phyloP scores from a whole-genome alignment of 2,888 invertebrate species.

The Orthosia gothica region DNA sequence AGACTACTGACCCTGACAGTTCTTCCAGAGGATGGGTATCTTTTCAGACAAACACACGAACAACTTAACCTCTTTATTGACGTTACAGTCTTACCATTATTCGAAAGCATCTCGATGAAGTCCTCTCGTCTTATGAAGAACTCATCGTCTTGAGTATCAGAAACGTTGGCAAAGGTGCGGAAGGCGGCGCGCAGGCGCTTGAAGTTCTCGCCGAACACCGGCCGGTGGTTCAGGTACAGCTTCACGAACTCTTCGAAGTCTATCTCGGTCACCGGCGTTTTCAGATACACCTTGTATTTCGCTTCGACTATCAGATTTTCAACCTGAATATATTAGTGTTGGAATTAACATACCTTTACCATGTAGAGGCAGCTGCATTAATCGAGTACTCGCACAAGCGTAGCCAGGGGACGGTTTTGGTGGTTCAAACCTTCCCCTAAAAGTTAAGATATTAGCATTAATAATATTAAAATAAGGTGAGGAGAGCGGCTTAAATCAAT shows the following conservation, averaged over 20 bases:
- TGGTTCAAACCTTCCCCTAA: too few relatives aligned
- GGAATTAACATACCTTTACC: too few relatives aligned
- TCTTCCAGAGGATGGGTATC: too few relatives aligned
- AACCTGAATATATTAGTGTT: constrained; percentile 80
- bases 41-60: too few relatives aligned
- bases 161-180: constrained; percentile 78
- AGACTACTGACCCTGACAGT: too few relatives aligned
- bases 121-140: constrained; percentile 80
- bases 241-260: constrained; percentile 93
- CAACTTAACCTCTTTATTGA: too few relatives aligned
- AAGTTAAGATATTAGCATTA: too few relatives aligned
- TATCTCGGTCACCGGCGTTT: constrained; percentile 88
- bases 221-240: constrained; percentile 93
- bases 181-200: constrained; percentile 88
- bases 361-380: too few relatives aligned
- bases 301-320: constrained; percentile 92
- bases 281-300: constrained; percentile 89
- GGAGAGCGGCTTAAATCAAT: too few relatives aligned
- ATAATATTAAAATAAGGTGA: too few relatives aligned
- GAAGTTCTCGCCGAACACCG: constrained; percentile 90
- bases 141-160: constrained; percentile 51
- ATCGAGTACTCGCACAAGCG: too few relatives aligned
- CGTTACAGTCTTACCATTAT: constrained; percentile 40
- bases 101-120: constrained; percentile 84
- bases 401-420: too few relatives aligned